Base-by-base conservation (phyloP, 2,888 invertebrate genomes). In the Argyresthia albistria region DNA sequence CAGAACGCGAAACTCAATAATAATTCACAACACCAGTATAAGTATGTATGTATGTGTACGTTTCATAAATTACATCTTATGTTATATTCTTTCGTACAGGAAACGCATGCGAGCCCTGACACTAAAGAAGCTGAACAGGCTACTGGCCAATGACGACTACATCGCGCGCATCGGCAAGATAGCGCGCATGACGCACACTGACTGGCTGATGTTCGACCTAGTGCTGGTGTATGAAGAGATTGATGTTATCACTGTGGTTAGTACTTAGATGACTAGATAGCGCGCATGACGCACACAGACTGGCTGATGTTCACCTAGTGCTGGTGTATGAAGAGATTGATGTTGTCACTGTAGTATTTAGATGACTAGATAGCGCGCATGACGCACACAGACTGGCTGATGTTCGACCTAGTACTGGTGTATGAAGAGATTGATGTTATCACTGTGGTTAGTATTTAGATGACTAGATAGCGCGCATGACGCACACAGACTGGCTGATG, bases 181-280 rank as follows among this genome's bases (percentile, higher is more conserved):
- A 0, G 81, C 80, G 0, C 63, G 73, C 4, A 74, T 86, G 69
- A 66, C 77, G 0, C 59, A 70, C 50, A 83, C 83, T 1, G 86
- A 87, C 56, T 86, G 86, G 86, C 63, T 83, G 49, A 58, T 86
- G 4, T 80, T 76, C 57, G 87, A 87, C 55, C 61, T 80, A 54
- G 73, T 83, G 42, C 63, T 87, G 15, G 84, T 80, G 37, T 84
- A 87, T 52, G 80, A 84, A 58, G 67, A 80, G n/a, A 61, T 78
- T 12, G 80, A 86, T 58, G 68, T 83, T 53, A 81, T 82, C 50
- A 70, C 69, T 0, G 63, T 63, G 75, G 84, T 83, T 59, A 66
- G 48, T 39, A 39, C 12, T 15, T 43, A 12, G 12, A 42, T 12
- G 10, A 4, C 50, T 35, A 15, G 9, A n/a, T n/a, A n/a, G n/a